Evolutionary conservation across 2,113 vertebrate species (phyloP), one percentile per base, ranked within the genome.

Genomic region (Cottus gobio): DNA sequence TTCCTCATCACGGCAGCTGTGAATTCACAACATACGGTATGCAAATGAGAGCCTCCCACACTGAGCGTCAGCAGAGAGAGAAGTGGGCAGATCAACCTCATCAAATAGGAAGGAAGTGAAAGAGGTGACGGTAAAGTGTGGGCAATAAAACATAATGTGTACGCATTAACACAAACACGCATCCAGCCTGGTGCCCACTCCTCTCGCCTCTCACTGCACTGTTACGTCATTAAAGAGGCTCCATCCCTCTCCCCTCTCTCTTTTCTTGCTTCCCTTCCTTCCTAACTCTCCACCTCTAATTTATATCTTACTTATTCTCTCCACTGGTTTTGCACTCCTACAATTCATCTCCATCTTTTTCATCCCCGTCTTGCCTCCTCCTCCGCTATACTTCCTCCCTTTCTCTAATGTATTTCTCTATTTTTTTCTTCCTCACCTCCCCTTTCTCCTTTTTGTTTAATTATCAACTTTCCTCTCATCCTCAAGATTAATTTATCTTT

Each of bases 151-250:
- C 79, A 68, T 44, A 75, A 80, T 71, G 76, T 79, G 37, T 34
- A 57, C 39, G 36, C 77, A 75, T 64, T 60, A 64, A 75, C 68
- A 78, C 71, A 82, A 48, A 77, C 34, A 75, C 60, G 75, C 63
- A 63, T n/a, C 52, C 46, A 64, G 57, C 64, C 28, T 11, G 18
- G 11, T 63, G 60, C 75, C 69, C n/a, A 11, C 52, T 26, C 22
- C 18, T 42, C 36, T 75, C 7, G 74, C 66, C 74, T 80, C 66
- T 71, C 76, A 80, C 75, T 63, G 16, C 42, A 79, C 31, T 54
- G 70, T 82, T 83, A 82, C 42, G 64, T 83, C 78, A 87, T 85
- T 85, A 89, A 79, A 85, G 61, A 69, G 71, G 76, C 70, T 75
- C 71, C 50, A 34, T 54, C 3, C 0, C 5, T 67, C 4, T 22